Percentiles rank a stretch among this genome's conserved stretches.
Evolutionary conservation across 2,797 vertebrate genomes (phyloP).

Genomic region (Rousettus madagascariensis): DNA sequence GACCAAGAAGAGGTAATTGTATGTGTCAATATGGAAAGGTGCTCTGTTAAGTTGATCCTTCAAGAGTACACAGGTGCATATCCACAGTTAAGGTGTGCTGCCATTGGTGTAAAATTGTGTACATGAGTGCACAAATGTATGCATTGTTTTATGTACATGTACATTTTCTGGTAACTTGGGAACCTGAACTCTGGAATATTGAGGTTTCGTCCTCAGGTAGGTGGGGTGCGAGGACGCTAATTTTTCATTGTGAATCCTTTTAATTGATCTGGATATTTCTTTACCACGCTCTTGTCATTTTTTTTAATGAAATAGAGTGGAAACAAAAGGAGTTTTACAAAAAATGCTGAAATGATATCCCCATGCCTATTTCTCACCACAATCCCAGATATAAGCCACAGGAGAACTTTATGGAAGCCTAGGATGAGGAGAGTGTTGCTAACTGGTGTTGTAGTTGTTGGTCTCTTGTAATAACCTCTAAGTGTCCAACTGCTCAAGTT

Average conservation of each 20-base stretch:
- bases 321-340: background rate
- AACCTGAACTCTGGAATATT: background rate
- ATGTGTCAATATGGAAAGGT: background rate
- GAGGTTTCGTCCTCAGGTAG: background rate
- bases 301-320: background rate
- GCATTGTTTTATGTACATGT: background rate
- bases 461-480: background rate
- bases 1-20: background rate
- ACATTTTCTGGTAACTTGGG: background rate
- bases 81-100: too few species aligned
- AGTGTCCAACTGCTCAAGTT: background rate
- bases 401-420: background rate
- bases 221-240: background rate
- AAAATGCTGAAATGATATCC: background rate
- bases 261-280: background rate
- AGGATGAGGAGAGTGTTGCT: background rate
- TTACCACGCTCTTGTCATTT: background rate
- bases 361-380: background rate
- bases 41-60: background rate
- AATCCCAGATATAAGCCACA: background rate
- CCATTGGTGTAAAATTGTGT: background rate
- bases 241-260: background rate
- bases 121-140: fast-evolving
- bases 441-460: too few species aligned
- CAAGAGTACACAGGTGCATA: fast-evolving